Evolutionary conservation across 2,888 invertebrate genomes (phyloP), one percentile per base, ranked within the genome.

Genomic region (Sthenelais limicola): DNA sequence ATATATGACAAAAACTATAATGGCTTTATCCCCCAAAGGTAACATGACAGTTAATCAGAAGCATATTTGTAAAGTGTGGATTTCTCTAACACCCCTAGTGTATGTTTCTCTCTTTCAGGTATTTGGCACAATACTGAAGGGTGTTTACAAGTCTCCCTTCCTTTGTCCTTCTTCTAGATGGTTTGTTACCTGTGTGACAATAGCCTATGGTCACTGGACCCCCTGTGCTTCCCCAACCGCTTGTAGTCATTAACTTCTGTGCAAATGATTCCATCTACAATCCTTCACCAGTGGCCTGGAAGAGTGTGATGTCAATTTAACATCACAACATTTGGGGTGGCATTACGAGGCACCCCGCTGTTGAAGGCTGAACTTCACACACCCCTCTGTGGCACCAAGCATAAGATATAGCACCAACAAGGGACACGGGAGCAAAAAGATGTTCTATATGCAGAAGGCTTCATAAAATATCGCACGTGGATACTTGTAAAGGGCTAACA

Each of bases 281-380:
- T 62, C 62, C 62, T 28, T 38, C 38, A 38, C 56, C 21, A 26
- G 21, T 21, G 9, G 26, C 24, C 38, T 43, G 38, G n/a, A n/a
- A n/a, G n/a, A n/a, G n/a, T n/a, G n/a, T 43, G 21, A 12, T 38
- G 62, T 62, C 62, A 56, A 56, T 56, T 56, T 38, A 62, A 62
- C 62, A 38, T 62, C 38, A 24, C 35, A 38, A 62, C 38, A 62
- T 62, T 26, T 35, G 24, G 38, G 62, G 35, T n/a, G 62, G 24
- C 26, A 28, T 56, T 56, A 52, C 56, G n/a, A n/a, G n/a, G n/a
- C n/a, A n/a, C n/a, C n/a, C n/a, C n/a, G n/a, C n/a, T n/a, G n/a
- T n/a, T n/a, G n/a, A n/a, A n/a, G n/a, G n/a, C n/a, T n/a, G n/a
- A n/a, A n/a, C 33, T 21, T 35, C 35, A 2, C 26, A 52, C 52